Evolutionary conservation across 2,113 vertebrate species (phyloP).

Genomic region (Nycticebus coucang): DNA sequence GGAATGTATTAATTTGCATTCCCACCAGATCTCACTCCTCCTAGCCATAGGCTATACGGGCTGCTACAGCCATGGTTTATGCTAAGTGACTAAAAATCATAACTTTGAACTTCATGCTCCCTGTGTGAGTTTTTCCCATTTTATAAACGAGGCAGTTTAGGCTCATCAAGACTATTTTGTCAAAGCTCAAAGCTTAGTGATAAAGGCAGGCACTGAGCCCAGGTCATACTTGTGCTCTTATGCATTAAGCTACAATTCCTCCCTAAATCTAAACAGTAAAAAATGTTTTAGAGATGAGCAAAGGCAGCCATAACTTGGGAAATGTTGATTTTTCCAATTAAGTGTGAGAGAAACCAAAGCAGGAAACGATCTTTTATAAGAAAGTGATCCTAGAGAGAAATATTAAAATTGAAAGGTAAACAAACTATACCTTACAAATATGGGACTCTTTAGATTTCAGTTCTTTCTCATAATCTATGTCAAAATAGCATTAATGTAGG

Average conservation of each 20-base stretch:
- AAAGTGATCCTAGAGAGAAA: constrained; percentile 22
- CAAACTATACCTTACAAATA: neutral
- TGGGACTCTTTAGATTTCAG: neutral
- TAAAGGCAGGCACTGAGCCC: neutral
- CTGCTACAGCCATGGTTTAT: neutral
- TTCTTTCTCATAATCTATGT: neutral
- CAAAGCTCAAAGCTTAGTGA: neutral
- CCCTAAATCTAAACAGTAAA: neutral
- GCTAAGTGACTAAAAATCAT: neutral
- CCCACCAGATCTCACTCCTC: too few species aligned
- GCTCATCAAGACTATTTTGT: neutral
- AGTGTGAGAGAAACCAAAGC: neutral
- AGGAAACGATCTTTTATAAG: neutral
- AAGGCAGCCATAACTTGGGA: neutral
- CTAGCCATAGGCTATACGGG: too few species aligned
- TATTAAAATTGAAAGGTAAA: neutral
- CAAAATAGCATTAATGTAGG: neutral
- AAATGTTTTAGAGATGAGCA: neutral
- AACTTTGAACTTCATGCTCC: neutral
- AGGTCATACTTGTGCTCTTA: neutral
- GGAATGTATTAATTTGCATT: too few species aligned
- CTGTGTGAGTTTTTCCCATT: neutral
- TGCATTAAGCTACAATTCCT: neutral
- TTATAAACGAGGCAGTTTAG: neutral
- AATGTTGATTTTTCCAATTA: neutral